Evolutionary conservation across 2,888 invertebrate genomes (phyloP).

Genomic region (Stegana nigrithorax): DNA sequence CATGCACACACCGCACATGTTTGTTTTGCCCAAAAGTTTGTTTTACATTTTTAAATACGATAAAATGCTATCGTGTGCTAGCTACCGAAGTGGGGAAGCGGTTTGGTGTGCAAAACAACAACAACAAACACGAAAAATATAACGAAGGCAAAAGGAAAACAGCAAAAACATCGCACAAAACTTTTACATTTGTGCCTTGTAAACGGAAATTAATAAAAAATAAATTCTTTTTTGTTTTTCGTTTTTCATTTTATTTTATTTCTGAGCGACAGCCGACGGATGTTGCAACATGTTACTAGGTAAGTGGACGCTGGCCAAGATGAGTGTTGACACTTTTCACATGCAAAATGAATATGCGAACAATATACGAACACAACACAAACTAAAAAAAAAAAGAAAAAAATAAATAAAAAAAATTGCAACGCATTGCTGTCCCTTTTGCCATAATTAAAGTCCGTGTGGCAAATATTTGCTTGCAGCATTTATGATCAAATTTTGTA

Average conservation of each 20-base stretch:
- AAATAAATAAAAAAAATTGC: background rate
- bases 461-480: background rate
- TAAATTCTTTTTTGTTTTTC: too few relatives aligned
- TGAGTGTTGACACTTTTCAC: constrained; percentile 7
- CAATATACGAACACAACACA: too few relatives aligned
- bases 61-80: background rate
- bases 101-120: too few relatives aligned
- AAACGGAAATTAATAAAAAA: constrained; percentile 20
- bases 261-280: constrained; percentile 5
- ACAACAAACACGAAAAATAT: constrained; percentile 26
- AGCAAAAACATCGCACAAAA: constrained; percentile 13
- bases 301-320: background rate
- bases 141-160: background rate
- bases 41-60: constrained; percentile 25
- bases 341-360: background rate
- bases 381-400: background rate
- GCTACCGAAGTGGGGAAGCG: constrained; percentile 35
- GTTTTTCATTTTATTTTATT: too few relatives aligned
- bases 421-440: background rate
- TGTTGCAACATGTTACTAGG: background rate
- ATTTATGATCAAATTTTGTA: constrained; percentile 6
- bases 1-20: constrained; percentile 28
- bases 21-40: constrained; percentile 52
- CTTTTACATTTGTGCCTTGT: constrained; percentile 15
- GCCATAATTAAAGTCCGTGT: constrained; percentile 2